These are phyloP conservation scores for Adoxophyes honmai DNA, from an alignment of 1,140 invertebrate genomes.

Conservation along the genomic window DNA sequence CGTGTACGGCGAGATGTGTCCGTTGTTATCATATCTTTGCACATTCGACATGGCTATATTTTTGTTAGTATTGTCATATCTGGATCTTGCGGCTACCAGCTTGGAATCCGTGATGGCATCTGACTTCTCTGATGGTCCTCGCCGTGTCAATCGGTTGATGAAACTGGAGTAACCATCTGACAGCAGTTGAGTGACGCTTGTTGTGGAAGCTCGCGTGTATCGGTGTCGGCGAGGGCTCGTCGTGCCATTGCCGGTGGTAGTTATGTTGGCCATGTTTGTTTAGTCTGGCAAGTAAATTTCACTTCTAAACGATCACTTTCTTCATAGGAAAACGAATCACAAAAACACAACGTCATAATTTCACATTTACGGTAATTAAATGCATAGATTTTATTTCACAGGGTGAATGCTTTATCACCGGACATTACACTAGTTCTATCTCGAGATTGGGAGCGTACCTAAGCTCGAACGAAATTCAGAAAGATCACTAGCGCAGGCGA, in stretches of 20 bases:
- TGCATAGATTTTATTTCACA: slow-evolving; percentile 17
- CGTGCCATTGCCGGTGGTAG: slow-evolving; percentile 43
- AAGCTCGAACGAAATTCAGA: slow-evolving; percentile 65
- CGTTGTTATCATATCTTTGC: slow-evolving; percentile 66
- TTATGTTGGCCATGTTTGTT: slow-evolving; percentile 52
- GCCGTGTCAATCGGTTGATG: slow-evolving; percentile 85
- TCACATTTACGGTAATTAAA: slow-evolving; percentile 23
- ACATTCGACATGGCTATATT: slow-evolving; percentile 57
- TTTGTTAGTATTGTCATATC: slow-evolving; percentile 68
- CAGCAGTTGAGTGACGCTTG: slow-evolving; percentile 89
- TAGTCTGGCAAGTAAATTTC: slow-evolving; percentile 26
- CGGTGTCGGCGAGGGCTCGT: slow-evolving; percentile 78
- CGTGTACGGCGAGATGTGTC: slow-evolving; percentile 58
- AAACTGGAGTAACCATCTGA: slow-evolving; percentile 90
- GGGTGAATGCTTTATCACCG: slow-evolving; percentile 37
- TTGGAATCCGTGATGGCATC: slow-evolving; percentile 50
- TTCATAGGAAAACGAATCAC: slow-evolving; percentile 58
- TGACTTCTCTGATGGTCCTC: slow-evolving; percentile 82
- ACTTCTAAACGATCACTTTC: slow-evolving; percentile 40
- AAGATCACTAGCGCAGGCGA: slow-evolving; percentile 70
- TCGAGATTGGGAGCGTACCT: slow-evolving; percentile 58
- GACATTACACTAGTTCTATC: slow-evolving; percentile 51
- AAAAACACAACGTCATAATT: slow-evolving; percentile 52
- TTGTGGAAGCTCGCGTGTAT: slow-evolving; percentile 86
- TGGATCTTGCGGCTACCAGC: slow-evolving; percentile 41